Percentiles rank a stretch among this genome's conserved stretches.
Conservation (phyloP, 2,113 vertebrate species). For the Tachysurus vachellii region DNA sequence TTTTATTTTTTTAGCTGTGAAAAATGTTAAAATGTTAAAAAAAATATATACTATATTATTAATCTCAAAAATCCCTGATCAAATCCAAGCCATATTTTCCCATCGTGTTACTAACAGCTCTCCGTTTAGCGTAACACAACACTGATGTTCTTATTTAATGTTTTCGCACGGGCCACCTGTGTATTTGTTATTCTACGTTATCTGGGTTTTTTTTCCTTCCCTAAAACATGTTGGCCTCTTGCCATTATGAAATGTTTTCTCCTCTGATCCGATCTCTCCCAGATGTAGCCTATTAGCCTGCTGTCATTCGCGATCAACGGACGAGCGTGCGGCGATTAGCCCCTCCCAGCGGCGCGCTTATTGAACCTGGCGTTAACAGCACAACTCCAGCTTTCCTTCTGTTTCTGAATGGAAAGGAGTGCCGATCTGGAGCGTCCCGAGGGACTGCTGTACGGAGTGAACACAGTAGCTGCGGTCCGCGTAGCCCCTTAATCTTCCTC, state of each 20-base stretch:
- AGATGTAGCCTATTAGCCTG: conserved; percentile 47
- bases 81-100: neutral
- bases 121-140: neutral
- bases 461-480: conserved; percentile 1
- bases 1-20: neutral
- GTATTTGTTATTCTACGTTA: conserved; percentile 8
- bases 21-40: neutral
- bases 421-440: conserved; percentile 11
- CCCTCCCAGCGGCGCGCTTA: conserved; percentile 39
- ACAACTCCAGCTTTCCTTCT: conserved; percentile 26
- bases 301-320: conserved; percentile 42
- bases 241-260: conserved; percentile 32
- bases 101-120: neutral
- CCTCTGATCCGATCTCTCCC: conserved; percentile 42
- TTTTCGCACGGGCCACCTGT: neutral
- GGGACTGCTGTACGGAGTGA: conserved; percentile 20
- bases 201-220: neutral
- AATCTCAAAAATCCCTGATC: too few relatives aligned
- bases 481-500: neutral
- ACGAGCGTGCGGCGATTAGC: conserved; percentile 37
- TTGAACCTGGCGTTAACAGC: conserved; percentile 46
- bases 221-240: conserved; percentile 26
- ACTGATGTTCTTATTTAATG: neutral
- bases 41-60: neutral
- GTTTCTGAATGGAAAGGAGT: conserved; percentile 23